Conservation (phyloP, 2,113 vertebrate genomes). For the Ictalurus punctatus region DNA sequence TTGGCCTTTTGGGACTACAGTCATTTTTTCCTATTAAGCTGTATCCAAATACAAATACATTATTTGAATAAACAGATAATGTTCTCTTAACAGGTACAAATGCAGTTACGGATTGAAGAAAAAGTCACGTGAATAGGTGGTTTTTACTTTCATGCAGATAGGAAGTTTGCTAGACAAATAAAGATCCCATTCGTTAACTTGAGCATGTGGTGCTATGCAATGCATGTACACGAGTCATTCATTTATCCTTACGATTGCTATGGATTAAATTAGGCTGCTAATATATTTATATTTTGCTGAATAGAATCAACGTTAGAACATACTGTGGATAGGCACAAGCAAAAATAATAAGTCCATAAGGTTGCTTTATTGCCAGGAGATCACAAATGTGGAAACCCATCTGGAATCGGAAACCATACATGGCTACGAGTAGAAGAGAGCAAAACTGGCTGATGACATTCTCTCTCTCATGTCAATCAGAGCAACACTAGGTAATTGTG, state of each 20-base stretch:
- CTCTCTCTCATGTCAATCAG: neutral
- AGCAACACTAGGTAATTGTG: neutral
- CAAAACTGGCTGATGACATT: neutral
- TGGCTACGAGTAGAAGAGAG: neutral
- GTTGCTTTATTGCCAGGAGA: neutral
- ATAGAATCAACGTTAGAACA: neutral
- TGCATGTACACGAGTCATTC: neutral
- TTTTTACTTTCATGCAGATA: neutral
- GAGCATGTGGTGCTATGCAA: neutral
- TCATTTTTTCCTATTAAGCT: neutral
- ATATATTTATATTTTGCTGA: neutral
- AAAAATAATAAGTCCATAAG: neutral
- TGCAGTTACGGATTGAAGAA: neutral
- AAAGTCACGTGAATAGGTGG: neutral
- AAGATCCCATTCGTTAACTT: neutral
- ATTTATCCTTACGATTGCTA: neutral
- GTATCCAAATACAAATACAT: neutral
- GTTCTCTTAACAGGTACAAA: neutral
- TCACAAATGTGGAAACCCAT: neutral
- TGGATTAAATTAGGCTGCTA: neutral
- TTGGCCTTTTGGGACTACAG: neutral
- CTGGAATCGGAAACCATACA: neutral
- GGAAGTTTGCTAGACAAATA: neutral
- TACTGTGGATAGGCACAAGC: neutral
- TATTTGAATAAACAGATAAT: neutral